Conservation (phyloP, 1,140 invertebrate genomes). For the Brachystomella parvula region DNA sequence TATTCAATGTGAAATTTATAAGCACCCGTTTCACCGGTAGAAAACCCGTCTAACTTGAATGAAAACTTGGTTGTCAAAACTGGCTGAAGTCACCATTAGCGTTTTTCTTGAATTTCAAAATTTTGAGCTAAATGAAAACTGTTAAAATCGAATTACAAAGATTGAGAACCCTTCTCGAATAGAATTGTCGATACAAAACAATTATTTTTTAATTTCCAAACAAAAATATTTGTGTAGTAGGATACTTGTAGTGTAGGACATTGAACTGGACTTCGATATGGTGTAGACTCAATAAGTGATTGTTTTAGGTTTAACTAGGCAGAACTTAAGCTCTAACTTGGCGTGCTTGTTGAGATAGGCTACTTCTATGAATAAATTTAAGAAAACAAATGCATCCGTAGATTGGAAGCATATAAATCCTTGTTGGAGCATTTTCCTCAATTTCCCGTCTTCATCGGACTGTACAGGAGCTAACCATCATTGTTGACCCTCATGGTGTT, state of each 20-base stretch:
- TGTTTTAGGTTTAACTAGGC: not conserved
- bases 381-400: slow-evolving; percentile 5
- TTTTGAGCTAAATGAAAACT: no score
- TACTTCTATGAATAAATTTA: slow-evolving; percentile 5
- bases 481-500: no score
- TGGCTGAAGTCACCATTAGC: no score
- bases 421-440: not conserved
- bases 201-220: not conserved
- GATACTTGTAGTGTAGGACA: no score
- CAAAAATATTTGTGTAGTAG: no score
- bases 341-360: slow-evolving; percentile 6
- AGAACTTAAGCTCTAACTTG: not conserved
- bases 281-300: not conserved
- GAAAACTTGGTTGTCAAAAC: no score
- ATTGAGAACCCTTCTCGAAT: no score
- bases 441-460: slow-evolving; percentile 10
- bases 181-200: slow-evolving; percentile 10
- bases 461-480: slow-evolving; percentile 17
- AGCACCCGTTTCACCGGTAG: no score
- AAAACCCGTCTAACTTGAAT: no score
- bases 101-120: no score
- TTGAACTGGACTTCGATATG: not conserved
- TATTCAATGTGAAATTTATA: no score
- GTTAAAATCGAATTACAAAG: no score
- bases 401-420: not conserved